These are phyloP conservation scores for Zenarchopterus dispar DNA, from an alignment of 2,797 vertebrate genomes.

Conservation along the genomic window DNA sequence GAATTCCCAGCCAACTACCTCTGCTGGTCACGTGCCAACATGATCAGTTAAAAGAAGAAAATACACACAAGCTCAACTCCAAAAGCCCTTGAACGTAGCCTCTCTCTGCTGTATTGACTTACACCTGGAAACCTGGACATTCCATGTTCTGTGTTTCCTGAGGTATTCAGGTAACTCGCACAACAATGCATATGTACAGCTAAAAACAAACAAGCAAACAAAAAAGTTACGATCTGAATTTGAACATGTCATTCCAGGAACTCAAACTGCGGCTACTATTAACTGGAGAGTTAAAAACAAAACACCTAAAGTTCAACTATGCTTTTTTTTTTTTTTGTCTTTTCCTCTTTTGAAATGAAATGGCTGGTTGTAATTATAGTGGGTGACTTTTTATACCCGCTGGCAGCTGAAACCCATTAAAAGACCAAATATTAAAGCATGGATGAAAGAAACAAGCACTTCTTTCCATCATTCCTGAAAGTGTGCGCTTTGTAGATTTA, in stretches of 20 bases:
- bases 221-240: constrained; percentile 10
- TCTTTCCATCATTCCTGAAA: constrained; percentile 37
- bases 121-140: constrained; percentile 16
- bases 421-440: constrained; percentile 38
- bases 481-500: constrained; percentile 35
- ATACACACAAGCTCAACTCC: constrained; percentile 35
- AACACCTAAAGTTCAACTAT: not conserved
- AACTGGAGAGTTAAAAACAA: too few relatives aligned
- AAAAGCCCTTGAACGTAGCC: constrained; percentile 18
- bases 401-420: constrained; percentile 49
- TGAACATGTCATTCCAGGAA: not conserved
- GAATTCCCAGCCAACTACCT: constrained; percentile 53
- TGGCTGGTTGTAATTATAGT: constrained; percentile 38
- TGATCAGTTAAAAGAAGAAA: constrained; percentile 51
- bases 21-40: constrained; percentile 83
- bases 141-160: too few relatives aligned
- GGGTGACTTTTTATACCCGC: constrained; percentile 33
- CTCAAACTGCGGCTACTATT: too few relatives aligned
- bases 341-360: constrained; percentile 41
- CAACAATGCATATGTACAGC: too few relatives aligned
- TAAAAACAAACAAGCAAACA: not conserved
- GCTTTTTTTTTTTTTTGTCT: constrained; percentile 7
- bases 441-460: constrained; percentile 29
- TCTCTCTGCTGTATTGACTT: constrained; percentile 15
- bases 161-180: too few relatives aligned